Evolutionary conservation across 2,797 vertebrate species (phyloP).

Genomic region (Sarcophilus harrisii): DNA sequence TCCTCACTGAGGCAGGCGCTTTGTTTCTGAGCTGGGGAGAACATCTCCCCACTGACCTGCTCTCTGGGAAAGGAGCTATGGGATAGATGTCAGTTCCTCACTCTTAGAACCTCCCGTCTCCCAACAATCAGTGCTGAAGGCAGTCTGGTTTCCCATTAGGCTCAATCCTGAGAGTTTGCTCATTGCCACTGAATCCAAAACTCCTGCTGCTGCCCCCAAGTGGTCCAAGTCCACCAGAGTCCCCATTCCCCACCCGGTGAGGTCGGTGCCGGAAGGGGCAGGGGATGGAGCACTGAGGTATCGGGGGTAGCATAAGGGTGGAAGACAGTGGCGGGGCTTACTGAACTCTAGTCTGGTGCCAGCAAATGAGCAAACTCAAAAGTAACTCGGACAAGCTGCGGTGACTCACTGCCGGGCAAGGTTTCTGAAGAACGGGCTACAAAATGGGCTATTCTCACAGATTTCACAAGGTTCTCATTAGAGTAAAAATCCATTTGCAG

Average conservation of each 20-base stretch:
- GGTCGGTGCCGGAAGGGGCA: background rate
- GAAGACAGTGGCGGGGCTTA: slow-evolving; percentile 10
- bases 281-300: background rate
- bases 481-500: slow-evolving; percentile 50
- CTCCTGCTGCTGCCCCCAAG: background rate
- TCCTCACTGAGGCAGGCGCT: slow-evolving; percentile 44
- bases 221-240: slow-evolving; percentile 24
- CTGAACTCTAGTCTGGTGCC: slow-evolving; percentile 29
- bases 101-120: background rate
- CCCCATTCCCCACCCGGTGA: slow-evolving; percentile 43
- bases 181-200: background rate
- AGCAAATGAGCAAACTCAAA: slow-evolving; percentile 52
- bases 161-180: slow-evolving; percentile 20
- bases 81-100: background rate
- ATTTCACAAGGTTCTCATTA: slow-evolving; percentile 34
- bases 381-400: slow-evolving; percentile 47
- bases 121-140: slow-evolving; percentile 11
- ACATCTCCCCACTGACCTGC: slow-evolving; percentile 8
- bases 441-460: slow-evolving; percentile 30
- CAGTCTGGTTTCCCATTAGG: slow-evolving; percentile 11
- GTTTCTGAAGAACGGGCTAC: slow-evolving; percentile 15
- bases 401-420: slow-evolving; percentile 49
- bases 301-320: background rate
- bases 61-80: slow-evolving; percentile 49
- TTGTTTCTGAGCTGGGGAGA: slow-evolving; percentile 48